Evolutionary conservation across 1,140 invertebrate species (phyloP), one percentile per base, ranked within the genome.

Genomic region (Scaptomyza hsui): DNA sequence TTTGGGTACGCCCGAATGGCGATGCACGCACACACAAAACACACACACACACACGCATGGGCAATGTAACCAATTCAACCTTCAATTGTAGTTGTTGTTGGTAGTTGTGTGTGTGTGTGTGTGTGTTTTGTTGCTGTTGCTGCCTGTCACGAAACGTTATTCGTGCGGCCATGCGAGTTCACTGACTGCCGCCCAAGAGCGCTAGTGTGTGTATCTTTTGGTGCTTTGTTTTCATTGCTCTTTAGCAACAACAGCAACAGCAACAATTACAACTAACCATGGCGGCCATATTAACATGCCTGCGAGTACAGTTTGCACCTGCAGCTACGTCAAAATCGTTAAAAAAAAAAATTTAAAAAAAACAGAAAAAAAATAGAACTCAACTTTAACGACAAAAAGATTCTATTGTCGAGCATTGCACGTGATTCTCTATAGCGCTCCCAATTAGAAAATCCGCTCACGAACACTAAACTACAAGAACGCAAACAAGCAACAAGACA

Each of bases 131-230:
- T 26, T 63, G 65, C 13, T 42, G 70, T 35, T 16, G 71, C 59
- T 64, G 65, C 59, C 72, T 74, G 72, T 88, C 82, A 88, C 82
- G 82, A 88, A 88, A 88, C 83, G 82, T 78, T 89, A 89, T 88
- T 88, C 82, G 82, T 88, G 82, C 82, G 82, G 82, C 82, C 82
- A 88, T 88, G 78, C 78, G 82, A 88, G 82, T 88, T 88, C 82
- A 88, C 75, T 82, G 80, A 83, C 80, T 88, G 82, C 83, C 78
- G 72, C 81, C 59, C 77, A 71, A 70, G 62, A 72, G 61, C 15
- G 29, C 26, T 16, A 24, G 26, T 61, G 41, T 44, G 57, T 45
- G 59, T 51, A 42, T 57, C 75, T 78, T 78, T 78, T 82, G 79
- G 75, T 82, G 79, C 75, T 82, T 86, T 81, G 74, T 88, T 86